Conservation (phyloP, 2,888 invertebrate species). For the Cordilura impudica region DNA sequence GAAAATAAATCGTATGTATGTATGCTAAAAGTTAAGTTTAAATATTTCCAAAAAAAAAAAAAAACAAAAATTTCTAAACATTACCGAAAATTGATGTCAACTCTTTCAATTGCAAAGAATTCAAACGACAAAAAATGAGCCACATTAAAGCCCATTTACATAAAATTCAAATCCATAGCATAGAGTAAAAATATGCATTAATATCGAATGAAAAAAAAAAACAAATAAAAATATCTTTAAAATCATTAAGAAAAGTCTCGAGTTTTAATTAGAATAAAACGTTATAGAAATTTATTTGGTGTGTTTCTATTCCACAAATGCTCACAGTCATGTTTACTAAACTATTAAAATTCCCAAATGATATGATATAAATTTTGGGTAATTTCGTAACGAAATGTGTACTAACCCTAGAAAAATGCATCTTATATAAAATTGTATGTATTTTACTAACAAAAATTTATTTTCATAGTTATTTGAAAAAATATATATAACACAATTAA, state of each 20-base stretch:
- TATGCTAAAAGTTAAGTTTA: conserved; percentile 34
- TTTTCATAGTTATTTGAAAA: too few relatives aligned
- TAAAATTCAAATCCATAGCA: conserved; percentile 25
- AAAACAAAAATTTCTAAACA: background rate
- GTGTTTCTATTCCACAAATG: too few relatives aligned
- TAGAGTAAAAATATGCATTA: conserved; percentile 39
- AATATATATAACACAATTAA: too few relatives aligned
- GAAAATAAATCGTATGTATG: conserved; percentile 25
- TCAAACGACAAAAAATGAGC: conserved; percentile 4
- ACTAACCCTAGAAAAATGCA: too few relatives aligned
- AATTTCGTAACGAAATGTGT: too few relatives aligned
- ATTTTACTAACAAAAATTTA: too few relatives aligned
- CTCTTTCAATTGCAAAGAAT: background rate
- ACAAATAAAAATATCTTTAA: conserved; percentile 30
- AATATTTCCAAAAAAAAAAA: background rate
- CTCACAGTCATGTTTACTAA: too few relatives aligned
- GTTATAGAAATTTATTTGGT: too few relatives aligned
- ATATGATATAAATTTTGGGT: too few relatives aligned
- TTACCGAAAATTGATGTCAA: background rate
- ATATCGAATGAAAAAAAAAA: conserved; percentile 23
- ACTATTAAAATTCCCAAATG: too few relatives aligned
- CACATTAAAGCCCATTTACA: conserved; percentile 20
- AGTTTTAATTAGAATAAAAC: too few relatives aligned
- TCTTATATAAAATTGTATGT: too few relatives aligned
- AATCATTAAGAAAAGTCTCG: conserved; percentile 13